Percentiles rank a stretch among this genome's conserved stretches.
phyloP scores from a whole-genome alignment of 2,888 invertebrate genomes.

The Macaria notata region DNA sequence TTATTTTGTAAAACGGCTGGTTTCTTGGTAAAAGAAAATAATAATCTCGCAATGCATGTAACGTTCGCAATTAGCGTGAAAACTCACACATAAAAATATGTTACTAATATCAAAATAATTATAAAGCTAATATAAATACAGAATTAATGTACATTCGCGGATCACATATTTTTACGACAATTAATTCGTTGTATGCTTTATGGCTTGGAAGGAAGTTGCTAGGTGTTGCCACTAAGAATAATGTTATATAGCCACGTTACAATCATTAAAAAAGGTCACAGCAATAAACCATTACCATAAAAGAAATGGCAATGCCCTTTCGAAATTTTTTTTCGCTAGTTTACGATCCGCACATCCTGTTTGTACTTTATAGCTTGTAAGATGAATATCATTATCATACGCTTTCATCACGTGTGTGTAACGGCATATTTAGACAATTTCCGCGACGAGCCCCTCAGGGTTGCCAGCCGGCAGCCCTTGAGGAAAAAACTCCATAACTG shows the following conservation, averaged over 20 bases:
- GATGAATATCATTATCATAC: slow-evolving; percentile 14
- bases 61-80: no score
- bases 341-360: slow-evolving; percentile 20
- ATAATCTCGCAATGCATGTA: no score
- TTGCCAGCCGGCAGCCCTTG: slow-evolving; percentile 57
- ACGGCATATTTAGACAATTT: slow-evolving; percentile 76
- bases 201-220: background rate
- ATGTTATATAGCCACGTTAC: background rate
- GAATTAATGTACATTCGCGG: no score
- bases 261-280: background rate
- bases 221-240: background rate
- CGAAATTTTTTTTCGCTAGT: slow-evolving; percentile 8
- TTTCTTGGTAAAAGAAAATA: no score
- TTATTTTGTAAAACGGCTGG: background rate
- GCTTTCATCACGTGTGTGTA: slow-evolving; percentile 13
- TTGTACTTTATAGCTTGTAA: background rate
- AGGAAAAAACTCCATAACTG: slow-evolving; percentile 37
- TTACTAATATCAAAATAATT: no score
- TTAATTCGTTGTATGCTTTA: no score
- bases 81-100: no score
- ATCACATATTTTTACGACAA: no score
- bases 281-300: slow-evolving; percentile 7
- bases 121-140: no score
- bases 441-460: slow-evolving; percentile 65
- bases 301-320: slow-evolving; percentile 3